These are phyloP conservation scores for Metopolophium dirhodum DNA, from an alignment of 1,140 invertebrate species.

Conservation along the genomic window DNA sequence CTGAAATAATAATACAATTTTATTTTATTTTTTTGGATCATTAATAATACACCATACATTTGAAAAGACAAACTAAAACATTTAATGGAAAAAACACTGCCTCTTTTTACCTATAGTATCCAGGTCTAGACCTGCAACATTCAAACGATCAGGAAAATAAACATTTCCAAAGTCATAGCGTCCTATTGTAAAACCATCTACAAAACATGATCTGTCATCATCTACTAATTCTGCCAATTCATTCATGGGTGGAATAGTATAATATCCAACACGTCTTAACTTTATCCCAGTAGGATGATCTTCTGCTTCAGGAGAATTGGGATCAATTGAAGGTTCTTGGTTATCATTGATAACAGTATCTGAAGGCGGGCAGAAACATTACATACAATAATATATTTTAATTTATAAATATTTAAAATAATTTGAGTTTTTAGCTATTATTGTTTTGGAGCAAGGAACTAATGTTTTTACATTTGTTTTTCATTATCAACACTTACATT, in stretches of 20 bases:
- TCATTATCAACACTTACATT: not conserved
- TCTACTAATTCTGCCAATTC: conserved; percentile 72
- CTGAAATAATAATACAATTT: conserved; percentile 62
- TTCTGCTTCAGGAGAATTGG: conserved; percentile 62
- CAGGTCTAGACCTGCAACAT: conserved; percentile 77
- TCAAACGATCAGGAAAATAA: conserved; percentile 83
- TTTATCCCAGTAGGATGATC: conserved; percentile 71
- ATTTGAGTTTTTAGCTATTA: not conserved
- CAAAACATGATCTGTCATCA: conserved; percentile 79
- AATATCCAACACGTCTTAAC: conserved; percentile 79
- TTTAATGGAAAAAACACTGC: not conserved
- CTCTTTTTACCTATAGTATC: conserved; percentile 57
- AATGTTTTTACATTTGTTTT: not conserved
- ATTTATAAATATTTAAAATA: not conserved
- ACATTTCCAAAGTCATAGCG: conserved; percentile 91
- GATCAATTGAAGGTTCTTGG: conserved; percentile 44
- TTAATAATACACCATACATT: not conserved
- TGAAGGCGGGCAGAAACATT: not conserved
- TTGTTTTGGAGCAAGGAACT: not conserved
- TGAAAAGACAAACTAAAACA: not conserved
- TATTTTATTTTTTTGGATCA: not conserved
- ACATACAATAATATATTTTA: not conserved
- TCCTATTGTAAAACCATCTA: conserved; percentile 91
- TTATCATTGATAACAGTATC: not conserved
- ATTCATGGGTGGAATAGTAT: conserved; percentile 81